A percentile compares a stretch with the other conserved stretches of the same genome.
phyloP scores from a whole-genome alignment of 2,797 vertebrate genomes.

The Pseudochirops cupreus region DNA sequence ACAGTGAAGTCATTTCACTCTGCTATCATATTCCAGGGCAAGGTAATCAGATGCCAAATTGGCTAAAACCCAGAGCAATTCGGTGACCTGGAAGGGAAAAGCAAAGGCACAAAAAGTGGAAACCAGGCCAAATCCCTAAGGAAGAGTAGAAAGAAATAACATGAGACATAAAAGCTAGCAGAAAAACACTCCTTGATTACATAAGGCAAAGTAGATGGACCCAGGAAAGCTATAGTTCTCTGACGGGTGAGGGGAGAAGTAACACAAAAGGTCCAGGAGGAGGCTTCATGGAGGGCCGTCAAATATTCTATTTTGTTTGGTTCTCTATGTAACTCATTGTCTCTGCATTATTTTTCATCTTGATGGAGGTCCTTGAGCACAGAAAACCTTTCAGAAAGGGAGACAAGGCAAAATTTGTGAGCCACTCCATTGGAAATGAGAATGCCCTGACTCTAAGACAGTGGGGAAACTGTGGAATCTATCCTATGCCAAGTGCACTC shows the following conservation, averaged over 20 bases:
- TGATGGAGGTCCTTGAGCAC: background rate
- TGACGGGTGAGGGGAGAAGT: slow-evolving; percentile 32
- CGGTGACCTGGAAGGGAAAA: slow-evolving; percentile 47
- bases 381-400: background rate
- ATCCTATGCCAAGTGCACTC: background rate
- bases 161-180: slow-evolving; percentile 58
- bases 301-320: background rate
- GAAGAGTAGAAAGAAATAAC: slow-evolving; percentile 56
- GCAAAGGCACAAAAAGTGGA: slow-evolving; percentile 55
- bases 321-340: background rate
- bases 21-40: slow-evolving; percentile 64
- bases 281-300: background rate
- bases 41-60: slow-evolving; percentile 58
- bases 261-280: background rate
- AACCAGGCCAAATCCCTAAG: slow-evolving; percentile 54
- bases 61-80: slow-evolving; percentile 44
- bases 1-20: slow-evolving; percentile 57
- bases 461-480: background rate
- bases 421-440: background rate
- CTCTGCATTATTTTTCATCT: background rate
- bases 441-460: background rate
- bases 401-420: background rate
- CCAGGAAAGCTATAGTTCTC: slow-evolving; percentile 21
- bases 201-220: slow-evolving; percentile 43
- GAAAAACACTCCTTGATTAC: slow-evolving; percentile 36